Percentiles rank a stretch among this genome's conserved stretches.
Evolutionary conservation across 2,113 vertebrate species (phyloP).

Genomic region (Campylorhamphus procurvoides): DNA sequence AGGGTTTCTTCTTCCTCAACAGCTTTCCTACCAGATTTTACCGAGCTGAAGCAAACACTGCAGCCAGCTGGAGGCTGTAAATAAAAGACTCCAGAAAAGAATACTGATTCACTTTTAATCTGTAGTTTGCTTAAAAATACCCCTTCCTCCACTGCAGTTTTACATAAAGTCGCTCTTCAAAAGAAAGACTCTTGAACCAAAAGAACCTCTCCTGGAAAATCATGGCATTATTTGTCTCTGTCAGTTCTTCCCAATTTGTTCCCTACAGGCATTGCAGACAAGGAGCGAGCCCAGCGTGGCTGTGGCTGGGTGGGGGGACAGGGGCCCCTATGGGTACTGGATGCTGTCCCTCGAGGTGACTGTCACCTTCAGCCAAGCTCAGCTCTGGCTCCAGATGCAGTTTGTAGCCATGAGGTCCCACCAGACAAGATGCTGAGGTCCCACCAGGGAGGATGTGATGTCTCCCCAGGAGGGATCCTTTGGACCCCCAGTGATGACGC

Average conservation of each 20-base stretch:
- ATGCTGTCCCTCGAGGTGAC: neutral
- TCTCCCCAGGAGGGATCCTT: neutral
- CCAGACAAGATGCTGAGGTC: neutral
- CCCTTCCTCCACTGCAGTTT: neutral
- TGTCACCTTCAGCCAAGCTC: neutral
- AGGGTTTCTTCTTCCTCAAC: neutral
- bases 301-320: neutral
- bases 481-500: neutral
- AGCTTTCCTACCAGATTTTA: neutral
- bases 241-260: neutral
- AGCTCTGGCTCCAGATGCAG: neutral
- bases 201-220: neutral
- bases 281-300: neutral
- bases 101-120: neutral
- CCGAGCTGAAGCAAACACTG: neutral
- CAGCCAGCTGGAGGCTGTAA: neutral
- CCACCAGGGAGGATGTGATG: neutral
- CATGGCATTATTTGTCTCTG: neutral
- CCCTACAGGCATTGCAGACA: fast-evolving
- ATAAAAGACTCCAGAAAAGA: neutral
- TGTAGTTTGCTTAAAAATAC: neutral
- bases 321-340: fast-evolving
- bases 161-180: neutral
- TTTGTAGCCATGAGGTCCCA: neutral
- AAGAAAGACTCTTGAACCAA: neutral